Evolutionary conservation across 2,888 invertebrate genomes (phyloP), one percentile per base, ranked within the genome.

Genomic region (Philereme transversata): DNA sequence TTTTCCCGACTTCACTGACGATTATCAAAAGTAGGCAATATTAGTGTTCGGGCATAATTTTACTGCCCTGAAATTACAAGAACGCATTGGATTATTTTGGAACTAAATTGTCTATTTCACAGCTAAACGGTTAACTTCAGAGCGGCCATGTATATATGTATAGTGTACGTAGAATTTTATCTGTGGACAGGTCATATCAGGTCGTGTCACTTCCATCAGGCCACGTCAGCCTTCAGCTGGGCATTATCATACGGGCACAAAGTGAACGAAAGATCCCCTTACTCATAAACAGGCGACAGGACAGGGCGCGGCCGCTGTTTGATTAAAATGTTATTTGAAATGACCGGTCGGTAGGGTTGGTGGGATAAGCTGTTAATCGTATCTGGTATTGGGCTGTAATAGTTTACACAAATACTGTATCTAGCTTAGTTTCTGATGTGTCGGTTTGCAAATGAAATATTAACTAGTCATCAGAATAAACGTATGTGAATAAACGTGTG

Each of bases 261-360:
- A 84, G 81, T 81, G 82, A 84, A 78, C 48, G 46, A 84, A 81
- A 81, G 81, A 83, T 83, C 84, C 82, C 86, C 83, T 84, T 84
- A 82, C 84, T 84, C 86, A 83, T 87, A 86, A 86, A 88, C 86
- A 85, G 84, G 77, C 78, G 80, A 80, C 82, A 81, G 81, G 81
- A 83, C 81, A 79, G 81, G 88, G 88, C 84, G 86, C 86, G 87
- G 88, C 81, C 84, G 80, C 75, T 82, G 84, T 86, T 85, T 89
- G 87, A 88, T 89, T 90, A 87, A 90, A 88, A 90, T 82, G 86
- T 84, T 82, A 84, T 83, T 83, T 79, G 67, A 74, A 73, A 80
- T 77, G 75, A 79, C 75, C 73, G 73, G 73, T 40, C 34, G 5
- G 9, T 51, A 52, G 56, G 53, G 61, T 46, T 53, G 57, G 11